Conservation (phyloP, 2,113 vertebrate species). For the Coptodon bakossiorum region DNA sequence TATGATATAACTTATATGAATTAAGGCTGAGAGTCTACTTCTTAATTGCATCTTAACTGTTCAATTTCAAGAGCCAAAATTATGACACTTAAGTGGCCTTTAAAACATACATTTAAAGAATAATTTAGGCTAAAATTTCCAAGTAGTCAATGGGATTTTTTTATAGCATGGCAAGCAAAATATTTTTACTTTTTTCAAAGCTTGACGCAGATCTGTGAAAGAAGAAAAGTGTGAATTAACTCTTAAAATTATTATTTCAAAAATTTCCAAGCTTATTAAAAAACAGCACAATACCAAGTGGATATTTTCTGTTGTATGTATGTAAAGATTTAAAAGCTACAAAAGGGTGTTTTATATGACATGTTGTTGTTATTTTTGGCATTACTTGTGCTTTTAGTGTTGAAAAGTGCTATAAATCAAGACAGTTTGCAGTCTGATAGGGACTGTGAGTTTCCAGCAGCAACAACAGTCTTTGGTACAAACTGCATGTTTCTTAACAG, state of each 20-base stretch:
- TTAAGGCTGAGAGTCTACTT: neutral
- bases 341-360: neutral
- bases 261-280: neutral
- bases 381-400: neutral
- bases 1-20: neutral
- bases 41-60: neutral
- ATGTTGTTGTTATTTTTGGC: neutral
- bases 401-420: neutral
- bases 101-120: neutral
- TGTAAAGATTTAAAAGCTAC: neutral
- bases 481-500: neutral
- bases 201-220: neutral
- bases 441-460: neutral
- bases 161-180: neutral
- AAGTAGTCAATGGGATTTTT: neutral
- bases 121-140: neutral
- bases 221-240: neutral
- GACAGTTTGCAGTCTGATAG: neutral
- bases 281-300: neutral
- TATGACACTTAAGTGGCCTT: neutral
- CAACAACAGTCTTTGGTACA: neutral
- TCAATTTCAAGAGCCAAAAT: neutral
- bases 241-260: neutral
- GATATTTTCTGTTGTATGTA: accelerated
- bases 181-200: neutral